A percentile compares a stretch with the other conserved stretches of the same genome.
These are phyloP conservation scores for Chelidonichthys spinosus DNA, from an alignment of 2,797 vertebrate genomes.

Conservation along the genomic window DNA sequence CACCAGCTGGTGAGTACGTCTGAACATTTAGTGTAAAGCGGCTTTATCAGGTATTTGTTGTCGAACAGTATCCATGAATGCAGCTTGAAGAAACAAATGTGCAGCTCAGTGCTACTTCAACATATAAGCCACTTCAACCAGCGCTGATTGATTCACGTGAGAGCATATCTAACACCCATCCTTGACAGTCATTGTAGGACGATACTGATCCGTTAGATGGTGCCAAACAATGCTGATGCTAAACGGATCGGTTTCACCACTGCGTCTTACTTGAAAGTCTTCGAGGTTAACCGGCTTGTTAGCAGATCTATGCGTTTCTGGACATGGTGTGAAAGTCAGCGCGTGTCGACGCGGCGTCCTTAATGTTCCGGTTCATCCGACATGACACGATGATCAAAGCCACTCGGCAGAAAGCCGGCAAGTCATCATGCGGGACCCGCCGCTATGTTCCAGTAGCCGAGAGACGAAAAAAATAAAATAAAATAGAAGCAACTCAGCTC, in stretches of 20 bases:
- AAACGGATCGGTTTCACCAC: too few species aligned
- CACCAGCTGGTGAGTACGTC: too few species aligned
- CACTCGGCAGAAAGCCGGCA: constrained; percentile 16
- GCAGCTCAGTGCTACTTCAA: neutral
- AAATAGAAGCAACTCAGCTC: constrained; percentile 23
- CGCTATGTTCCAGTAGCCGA: constrained; percentile 1
- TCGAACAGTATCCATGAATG: too few species aligned
- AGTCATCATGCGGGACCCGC: constrained; percentile 32
- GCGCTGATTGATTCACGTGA: neutral
- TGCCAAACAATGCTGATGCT: too few species aligned
- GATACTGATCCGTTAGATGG: too few species aligned
- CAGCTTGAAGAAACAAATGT: neutral
- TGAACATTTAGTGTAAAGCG: too few species aligned
- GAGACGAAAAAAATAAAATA: neutral
- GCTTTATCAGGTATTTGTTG: too few species aligned
- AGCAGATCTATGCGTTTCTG: constrained; percentile 8
- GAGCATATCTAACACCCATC: neutral
- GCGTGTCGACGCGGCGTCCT: neutral
- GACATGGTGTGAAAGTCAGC: neutral
- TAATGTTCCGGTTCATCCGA: constrained; percentile 51
- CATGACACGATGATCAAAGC: constrained; percentile 55
- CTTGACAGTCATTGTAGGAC: too few species aligned
- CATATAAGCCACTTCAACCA: neutral
- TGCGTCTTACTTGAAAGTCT: neutral
- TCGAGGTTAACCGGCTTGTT: constrained; percentile 4